A percentile compares a stretch with the other conserved stretches of the same genome.
These are phyloP conservation scores for Catocala sponsa DNA, from an alignment of 2,888 invertebrate genomes.

Conservation along the genomic window DNA sequence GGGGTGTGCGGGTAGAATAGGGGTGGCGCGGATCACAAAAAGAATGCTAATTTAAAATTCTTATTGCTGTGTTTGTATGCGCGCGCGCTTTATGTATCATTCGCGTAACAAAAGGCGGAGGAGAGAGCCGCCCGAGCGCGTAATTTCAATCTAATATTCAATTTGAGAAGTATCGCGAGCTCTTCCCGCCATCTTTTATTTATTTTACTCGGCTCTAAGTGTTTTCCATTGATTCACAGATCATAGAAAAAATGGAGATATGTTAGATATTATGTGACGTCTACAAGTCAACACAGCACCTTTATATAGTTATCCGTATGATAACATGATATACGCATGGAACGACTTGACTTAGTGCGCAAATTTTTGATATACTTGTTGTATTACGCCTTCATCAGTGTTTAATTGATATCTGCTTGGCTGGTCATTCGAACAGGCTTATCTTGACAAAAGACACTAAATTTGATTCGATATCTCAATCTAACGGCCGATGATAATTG, in stretches of 20 bases:
- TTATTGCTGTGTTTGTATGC: constrained; percentile 86
- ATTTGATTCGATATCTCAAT: constrained; percentile 72
- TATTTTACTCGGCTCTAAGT: constrained; percentile 73
- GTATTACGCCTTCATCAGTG: constrained; percentile 13
- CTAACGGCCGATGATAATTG: constrained; percentile 72
- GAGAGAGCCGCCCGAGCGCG: constrained; percentile 82
- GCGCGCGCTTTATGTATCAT: constrained; percentile 86
- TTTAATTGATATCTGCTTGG: constrained; percentile 41
- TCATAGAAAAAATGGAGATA: constrained; percentile 58
- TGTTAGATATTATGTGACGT: constrained; percentile 51
- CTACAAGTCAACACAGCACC: constrained; percentile 37
- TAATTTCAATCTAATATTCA: constrained; percentile 88
- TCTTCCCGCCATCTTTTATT: constrained; percentile 79
- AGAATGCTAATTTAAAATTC: constrained; percentile 88
- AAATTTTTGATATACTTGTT: constrained; percentile 19
- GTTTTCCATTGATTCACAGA: constrained; percentile 70
- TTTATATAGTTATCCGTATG: constrained; percentile 3
- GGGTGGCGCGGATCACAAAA: constrained; percentile 84
- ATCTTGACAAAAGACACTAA: constrained; percentile 63
- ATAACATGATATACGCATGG: constrained; percentile 7
- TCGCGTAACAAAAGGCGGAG: constrained; percentile 82
- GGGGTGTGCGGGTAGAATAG: constrained; percentile 74
- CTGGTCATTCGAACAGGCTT: constrained; percentile 34
- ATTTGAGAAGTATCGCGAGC: constrained; percentile 83
- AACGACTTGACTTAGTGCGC: not conserved